These are phyloP conservation scores for Chrysolina oricalcia DNA, from an alignment of 2,888 invertebrate species.

Conservation along the genomic window DNA sequence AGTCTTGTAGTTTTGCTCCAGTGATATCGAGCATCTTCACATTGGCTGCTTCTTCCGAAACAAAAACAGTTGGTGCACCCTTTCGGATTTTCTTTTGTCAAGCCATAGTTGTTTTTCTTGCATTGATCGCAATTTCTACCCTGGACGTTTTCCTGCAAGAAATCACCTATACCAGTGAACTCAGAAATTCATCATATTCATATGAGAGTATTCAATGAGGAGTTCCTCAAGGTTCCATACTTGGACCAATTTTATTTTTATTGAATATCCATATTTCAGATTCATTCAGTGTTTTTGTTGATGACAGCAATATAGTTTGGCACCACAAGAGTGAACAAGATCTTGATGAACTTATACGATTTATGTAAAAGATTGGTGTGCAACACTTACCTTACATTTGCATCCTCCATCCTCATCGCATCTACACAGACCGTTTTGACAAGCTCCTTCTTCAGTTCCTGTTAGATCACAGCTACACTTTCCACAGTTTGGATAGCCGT, in stretches of 20 bases:
- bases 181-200: no score
- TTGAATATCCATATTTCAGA: no score
- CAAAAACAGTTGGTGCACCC: constrained; percentile 98
- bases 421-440: constrained; percentile 76
- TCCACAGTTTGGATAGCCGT: constrained; percentile 90
- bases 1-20: constrained; percentile 83
- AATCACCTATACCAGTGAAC: neutral
- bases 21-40: constrained; percentile 86
- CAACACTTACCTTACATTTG: constrained; percentile 84
- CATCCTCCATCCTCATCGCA: constrained; percentile 89
- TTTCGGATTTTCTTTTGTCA: constrained; percentile 83
- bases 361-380: no score
- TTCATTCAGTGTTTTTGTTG: no score
- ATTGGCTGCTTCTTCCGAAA: constrained; percentile 88
- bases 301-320: no score
- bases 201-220: no score
- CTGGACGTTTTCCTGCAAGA: constrained; percentile 82
- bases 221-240: no score
- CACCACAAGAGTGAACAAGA: no score
- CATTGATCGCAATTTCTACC: constrained; percentile 91
- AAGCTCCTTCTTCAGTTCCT: constrained; percentile 76
- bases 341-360: no score
- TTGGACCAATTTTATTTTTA: no score
- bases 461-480: constrained; percentile 87
- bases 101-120: constrained; percentile 88